Evolutionary conservation across 2,113 vertebrate species (phyloP), one percentile per base, ranked within the genome.

Genomic region (Ranitomeya imitator): DNA sequence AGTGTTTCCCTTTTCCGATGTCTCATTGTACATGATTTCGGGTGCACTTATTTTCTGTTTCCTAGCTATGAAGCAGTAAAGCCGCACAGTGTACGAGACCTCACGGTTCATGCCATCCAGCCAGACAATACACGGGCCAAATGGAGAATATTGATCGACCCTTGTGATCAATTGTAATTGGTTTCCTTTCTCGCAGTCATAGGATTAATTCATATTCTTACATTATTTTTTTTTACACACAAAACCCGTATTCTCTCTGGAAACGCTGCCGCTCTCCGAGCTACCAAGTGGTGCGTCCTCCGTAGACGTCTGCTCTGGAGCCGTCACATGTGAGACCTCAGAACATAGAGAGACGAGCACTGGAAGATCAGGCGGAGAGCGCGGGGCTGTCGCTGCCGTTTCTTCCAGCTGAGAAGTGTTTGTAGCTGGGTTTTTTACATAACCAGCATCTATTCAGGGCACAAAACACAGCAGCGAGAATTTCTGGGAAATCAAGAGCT

Each of bases 371-470:
- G 31, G 80, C 60, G 2, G 60, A 82, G 26, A 19, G 23, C 51
- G 26, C 13, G 11, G 12, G 51, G 15, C 65, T 57, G 67, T 85
- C 59, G 83, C 51, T 37, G 73, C 4, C 23, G 31, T 57, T 26
- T 45, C 69, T 55, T 85, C 55, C 69, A 60, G 69, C 83, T 85
- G 69, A 74, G 59, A 85, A 74, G 83, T 85, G 83, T 74, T 76
- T 76, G 76, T 60, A 60, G 60, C 45, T 59, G 54, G 14, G 26
- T 45, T 69, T 57, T 52, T 85, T 85, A 73, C 31, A 76, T 85
- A 73, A 85, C 63, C 69, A 19, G 2, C 23, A 21, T n/a, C 23
- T 76, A 85, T 85, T 85, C 83, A 74, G 69, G 55, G n/a, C 67
- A 85, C 73, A 85, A 15, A 85, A 74, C 45, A 84, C 67, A 9